Percentiles rank a stretch among this genome's conserved stretches.
Evolutionary conservation across 2,797 vertebrate species (phyloP).

Genomic region (Vespertilio murinus): DNA sequence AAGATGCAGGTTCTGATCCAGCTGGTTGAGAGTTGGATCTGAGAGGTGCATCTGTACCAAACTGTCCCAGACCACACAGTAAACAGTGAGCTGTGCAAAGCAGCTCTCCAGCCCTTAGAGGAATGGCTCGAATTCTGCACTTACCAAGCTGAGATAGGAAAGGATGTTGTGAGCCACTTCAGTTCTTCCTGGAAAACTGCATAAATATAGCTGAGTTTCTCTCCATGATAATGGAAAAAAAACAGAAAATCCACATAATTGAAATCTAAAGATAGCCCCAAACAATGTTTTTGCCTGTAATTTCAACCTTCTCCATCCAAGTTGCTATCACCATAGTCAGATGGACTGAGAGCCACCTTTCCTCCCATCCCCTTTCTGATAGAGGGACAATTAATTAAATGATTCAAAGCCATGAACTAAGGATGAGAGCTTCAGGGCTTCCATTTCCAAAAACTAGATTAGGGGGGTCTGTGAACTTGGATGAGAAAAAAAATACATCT

Average conservation of each 20-base stretch:
- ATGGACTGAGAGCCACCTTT: not conserved
- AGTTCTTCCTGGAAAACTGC: constrained; percentile 31
- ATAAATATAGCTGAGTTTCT: constrained; percentile 3
- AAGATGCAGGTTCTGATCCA: not conserved
- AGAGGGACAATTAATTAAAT: not conserved
- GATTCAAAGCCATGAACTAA: not conserved
- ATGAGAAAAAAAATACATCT: not conserved
- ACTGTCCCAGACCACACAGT: fast-evolving
- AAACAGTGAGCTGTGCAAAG: not conserved
- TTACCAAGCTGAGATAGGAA: not conserved
- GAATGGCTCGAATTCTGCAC: not conserved
- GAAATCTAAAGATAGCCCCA: constrained; percentile 5
- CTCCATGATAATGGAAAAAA: not conserved
- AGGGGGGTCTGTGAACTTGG: not conserved
- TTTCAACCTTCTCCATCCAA: not conserved
- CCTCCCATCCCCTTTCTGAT: not conserved
- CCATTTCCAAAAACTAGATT: not conserved
- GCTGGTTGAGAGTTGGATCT: not conserved
- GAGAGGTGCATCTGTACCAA: not conserved
- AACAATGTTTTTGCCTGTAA: constrained; percentile 4
- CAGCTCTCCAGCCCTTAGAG: not conserved
- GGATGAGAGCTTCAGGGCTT: not conserved
- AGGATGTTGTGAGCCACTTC: not conserved
- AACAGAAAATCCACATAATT: not conserved
- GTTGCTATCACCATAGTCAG: not conserved